Evolutionary conservation across 2,113 vertebrate species (phyloP).

Genomic region (Xiphophorus hellerii): DNA sequence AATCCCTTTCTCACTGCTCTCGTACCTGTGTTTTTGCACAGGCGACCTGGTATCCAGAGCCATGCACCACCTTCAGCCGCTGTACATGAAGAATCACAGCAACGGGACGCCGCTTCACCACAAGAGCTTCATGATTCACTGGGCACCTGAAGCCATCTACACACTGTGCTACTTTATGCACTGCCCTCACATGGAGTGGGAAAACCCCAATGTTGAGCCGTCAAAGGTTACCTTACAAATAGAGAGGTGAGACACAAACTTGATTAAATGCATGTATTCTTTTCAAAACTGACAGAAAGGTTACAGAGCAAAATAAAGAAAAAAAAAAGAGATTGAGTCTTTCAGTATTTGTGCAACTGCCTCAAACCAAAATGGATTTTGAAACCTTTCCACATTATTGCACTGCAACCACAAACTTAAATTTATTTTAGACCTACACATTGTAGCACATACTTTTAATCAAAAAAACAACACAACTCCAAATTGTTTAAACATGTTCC

Average conservation of each 20-base stretch:
- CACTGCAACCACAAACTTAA: too few species aligned
- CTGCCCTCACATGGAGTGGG: slow-evolving; percentile 98
- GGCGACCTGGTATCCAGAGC: slow-evolving; percentile 96
- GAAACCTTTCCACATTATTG: neutral
- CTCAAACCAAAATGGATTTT: neutral
- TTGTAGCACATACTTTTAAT: too few species aligned
- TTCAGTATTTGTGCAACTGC: neutral
- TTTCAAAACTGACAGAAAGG: neutral
- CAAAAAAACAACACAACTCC: too few species aligned
- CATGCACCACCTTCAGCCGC: slow-evolving; percentile 95
- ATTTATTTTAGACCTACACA: too few species aligned
- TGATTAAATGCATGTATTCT: neutral
- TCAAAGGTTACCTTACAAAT: slow-evolving; percentile 94
- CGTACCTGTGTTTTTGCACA: slow-evolving; percentile 64
- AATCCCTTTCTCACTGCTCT: neutral
- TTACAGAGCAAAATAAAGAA: neutral
- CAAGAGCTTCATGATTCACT: slow-evolving; percentile 86
- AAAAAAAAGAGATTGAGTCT: neutral
- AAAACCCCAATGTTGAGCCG: slow-evolving; percentile 96
- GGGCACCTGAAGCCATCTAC: slow-evolving; percentile 95
- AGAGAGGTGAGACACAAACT: slow-evolving; percentile 84
- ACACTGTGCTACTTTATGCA: slow-evolving; percentile 99
- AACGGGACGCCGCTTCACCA: slow-evolving; percentile 92
- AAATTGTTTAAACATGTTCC: too few species aligned
- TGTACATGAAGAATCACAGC: slow-evolving; percentile 88